Conservation (phyloP, 2,888 invertebrate species). For the Hydriomena furcata region DNA sequence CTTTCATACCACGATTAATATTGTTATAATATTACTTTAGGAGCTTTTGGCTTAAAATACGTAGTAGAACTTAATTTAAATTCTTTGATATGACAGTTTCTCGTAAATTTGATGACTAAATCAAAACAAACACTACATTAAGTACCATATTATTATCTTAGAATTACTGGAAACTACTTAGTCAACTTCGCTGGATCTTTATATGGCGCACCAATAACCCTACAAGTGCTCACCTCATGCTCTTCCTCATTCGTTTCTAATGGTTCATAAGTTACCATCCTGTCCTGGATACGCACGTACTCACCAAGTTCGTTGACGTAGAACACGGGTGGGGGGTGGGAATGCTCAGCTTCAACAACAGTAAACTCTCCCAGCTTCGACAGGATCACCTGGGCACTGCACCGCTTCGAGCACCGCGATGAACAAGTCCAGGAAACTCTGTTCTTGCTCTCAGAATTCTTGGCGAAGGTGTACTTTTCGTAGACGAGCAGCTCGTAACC, state of each 20-base stretch:
- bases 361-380: constrained; percentile 50
- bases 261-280: not conserved
- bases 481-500: constrained; percentile 62
- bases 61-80: no score
- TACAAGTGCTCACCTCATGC: constrained; percentile 20
- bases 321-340: constrained; percentile 63
- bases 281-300: constrained; percentile 51
- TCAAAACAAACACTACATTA: no score
- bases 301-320: constrained; percentile 59
- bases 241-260: not conserved
- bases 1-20: no score
- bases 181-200: not conserved
- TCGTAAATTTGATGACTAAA: no score
- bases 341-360: constrained; percentile 53
- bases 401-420: constrained; percentile 64
- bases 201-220: constrained; percentile 15
- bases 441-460: constrained; percentile 55
- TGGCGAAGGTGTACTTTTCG: constrained; percentile 63
- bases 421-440: constrained; percentile 65
- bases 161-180: no score
- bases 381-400: constrained; percentile 59
- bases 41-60: no score
- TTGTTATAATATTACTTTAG: no score
- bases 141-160: no score
- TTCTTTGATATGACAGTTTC: no score